Percentiles rank a stretch among this genome's conserved stretches.
Evolutionary conservation across 2,888 invertebrate species (phyloP).

Genomic region (Pterostichus niger): DNA sequence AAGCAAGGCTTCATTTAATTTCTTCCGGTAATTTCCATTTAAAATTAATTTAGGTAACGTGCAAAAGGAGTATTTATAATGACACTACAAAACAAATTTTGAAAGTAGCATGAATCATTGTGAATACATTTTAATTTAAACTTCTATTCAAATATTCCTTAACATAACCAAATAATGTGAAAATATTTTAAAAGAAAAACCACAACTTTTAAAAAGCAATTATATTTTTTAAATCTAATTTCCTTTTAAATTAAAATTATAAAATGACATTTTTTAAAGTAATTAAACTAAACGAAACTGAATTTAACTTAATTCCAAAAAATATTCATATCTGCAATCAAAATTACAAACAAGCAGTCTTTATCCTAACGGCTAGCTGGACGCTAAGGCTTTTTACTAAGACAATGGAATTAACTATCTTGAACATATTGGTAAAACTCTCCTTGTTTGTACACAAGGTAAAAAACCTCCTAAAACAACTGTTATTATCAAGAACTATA

Average conservation of each 20-base stretch:
- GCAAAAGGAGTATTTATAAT: conserved; percentile 8
- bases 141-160: conserved; percentile 27
- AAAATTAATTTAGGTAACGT: conserved; percentile 24
- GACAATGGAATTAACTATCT: too few species aligned
- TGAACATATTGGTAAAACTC: too few species aligned
- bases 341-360: too few species aligned
- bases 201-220: conserved; percentile 43
- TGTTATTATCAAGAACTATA: too few species aligned
- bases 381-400: too few species aligned
- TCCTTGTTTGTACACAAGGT: too few species aligned
- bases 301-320: too few species aligned
- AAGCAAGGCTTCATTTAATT: conserved; percentile 24
- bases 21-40: conserved; percentile 13
- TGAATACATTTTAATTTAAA: conserved; percentile 40
- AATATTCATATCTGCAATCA: too few species aligned
- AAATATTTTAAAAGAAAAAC: conserved; percentile 28
- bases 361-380: too few species aligned
- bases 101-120: conserved; percentile 26
- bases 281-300: background rate
- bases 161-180: conserved; percentile 19
- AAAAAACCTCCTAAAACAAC: too few species aligned
- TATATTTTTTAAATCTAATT: conserved; percentile 44
- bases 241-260: conserved; percentile 34
- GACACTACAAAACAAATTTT: conserved; percentile 33
- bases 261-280: conserved; percentile 20